Conservation (phyloP, 2,797 vertebrate species). For the Euthynnus affinis region DNA sequence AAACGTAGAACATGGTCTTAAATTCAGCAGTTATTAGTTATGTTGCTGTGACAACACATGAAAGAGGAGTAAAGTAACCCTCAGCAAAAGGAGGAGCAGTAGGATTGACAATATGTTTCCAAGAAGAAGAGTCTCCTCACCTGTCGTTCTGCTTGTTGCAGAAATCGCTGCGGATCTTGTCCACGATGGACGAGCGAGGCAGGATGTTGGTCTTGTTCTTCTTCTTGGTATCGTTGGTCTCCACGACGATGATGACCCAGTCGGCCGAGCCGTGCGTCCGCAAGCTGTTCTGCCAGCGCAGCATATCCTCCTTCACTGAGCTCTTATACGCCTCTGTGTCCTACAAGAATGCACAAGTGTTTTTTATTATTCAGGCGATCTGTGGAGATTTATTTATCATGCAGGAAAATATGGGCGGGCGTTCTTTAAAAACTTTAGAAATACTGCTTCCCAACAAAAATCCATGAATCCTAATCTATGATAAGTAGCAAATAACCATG, state of each 20-base stretch:
- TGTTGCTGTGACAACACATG: too few relatives aligned
- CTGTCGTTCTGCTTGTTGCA: constrained; percentile 99
- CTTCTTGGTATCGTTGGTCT: constrained; percentile 94
- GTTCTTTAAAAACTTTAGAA: too few relatives aligned
- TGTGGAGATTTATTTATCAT: too few relatives aligned
- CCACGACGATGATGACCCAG: constrained; percentile 98
- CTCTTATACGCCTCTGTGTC: constrained; percentile 96
- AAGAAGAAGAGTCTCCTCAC: constrained; percentile 73
- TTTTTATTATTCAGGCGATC: neutral
- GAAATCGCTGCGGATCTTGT: constrained; percentile 99
- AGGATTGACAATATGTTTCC: neutral
- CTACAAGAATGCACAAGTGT: constrained; percentile 73
- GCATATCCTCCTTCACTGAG: constrained; percentile 95
- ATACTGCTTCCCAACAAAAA: too few relatives aligned
- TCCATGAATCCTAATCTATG: too few relatives aligned
- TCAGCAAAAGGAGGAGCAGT: constrained; percentile 6
- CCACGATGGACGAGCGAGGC: constrained; percentile 96
- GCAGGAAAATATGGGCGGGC: too few relatives aligned
- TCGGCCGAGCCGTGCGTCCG: constrained; percentile 90
- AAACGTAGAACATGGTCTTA: too few relatives aligned
- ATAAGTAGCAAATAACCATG: too few relatives aligned
- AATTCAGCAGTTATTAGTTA: neutral
- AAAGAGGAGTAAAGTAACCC: too few relatives aligned
- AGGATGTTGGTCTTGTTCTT: constrained; percentile 99
- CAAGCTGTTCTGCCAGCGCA: constrained; percentile 95